phyloP scores from a whole-genome alignment of 2,888 invertebrate genomes.

The Steinernema carpocapsae region DNA sequence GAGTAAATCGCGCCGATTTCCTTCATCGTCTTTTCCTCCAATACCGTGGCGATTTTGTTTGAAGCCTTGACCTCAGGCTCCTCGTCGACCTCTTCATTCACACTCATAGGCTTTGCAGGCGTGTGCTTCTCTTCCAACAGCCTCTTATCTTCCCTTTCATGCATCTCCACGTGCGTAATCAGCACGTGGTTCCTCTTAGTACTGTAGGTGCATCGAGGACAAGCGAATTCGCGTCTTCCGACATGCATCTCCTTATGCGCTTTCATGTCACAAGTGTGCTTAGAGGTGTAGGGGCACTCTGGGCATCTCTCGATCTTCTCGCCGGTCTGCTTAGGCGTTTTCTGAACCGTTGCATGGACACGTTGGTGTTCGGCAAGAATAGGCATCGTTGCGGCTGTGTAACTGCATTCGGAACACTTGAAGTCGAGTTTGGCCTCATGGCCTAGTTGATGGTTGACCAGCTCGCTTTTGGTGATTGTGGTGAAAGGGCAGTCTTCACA shows the following conservation, averaged over 20 bases:
- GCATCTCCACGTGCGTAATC: constrained; percentile 19
- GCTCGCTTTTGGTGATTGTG: constrained; percentile 20
- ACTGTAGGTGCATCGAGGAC: constrained; percentile 11
- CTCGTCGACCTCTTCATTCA: constrained; percentile 1
- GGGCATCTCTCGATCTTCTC: constrained; percentile 3
- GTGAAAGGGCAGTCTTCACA: constrained; percentile 23
- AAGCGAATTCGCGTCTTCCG: constrained; percentile 14
- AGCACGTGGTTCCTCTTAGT: constrained; percentile 19
- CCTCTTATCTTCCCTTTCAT: constrained; percentile 9
- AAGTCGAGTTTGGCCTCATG: constrained; percentile 17
- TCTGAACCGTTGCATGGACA: not conserved
- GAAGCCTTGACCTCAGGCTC: not conserved
- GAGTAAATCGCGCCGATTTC: constrained; percentile 29
- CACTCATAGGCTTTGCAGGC: not conserved
- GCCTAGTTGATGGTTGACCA: constrained; percentile 10
- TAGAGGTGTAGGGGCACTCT: constrained; percentile 15
- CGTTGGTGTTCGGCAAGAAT: constrained; percentile 13
- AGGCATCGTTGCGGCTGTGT: not conserved
- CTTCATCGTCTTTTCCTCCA: constrained; percentile 4
- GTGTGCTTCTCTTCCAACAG: not conserved
- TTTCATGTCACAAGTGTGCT: constrained; percentile 30
- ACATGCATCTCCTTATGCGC: constrained; percentile 14
- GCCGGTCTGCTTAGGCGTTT: not conserved
- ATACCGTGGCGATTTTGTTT: not conserved
- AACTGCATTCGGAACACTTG: constrained; percentile 20